phyloP scores from a whole-genome alignment of 1,140 invertebrate species.

The Tribolium castaneum region DNA sequence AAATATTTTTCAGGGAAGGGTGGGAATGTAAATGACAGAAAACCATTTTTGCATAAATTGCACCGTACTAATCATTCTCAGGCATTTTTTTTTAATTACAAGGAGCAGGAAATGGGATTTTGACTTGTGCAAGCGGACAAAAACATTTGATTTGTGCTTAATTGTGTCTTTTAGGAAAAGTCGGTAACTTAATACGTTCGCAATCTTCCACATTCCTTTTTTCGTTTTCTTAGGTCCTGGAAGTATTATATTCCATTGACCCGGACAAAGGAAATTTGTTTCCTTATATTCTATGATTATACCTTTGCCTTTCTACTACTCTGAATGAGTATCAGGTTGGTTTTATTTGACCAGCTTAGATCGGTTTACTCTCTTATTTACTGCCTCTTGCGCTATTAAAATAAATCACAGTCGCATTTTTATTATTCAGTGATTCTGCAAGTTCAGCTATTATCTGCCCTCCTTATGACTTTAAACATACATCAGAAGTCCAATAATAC shows the following conservation, averaged over 20 bases:
- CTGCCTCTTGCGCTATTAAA: background rate
- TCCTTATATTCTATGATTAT: background rate
- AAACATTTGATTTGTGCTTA: background rate
- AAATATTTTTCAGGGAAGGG: background rate
- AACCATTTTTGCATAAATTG: slow-evolving; percentile 16
- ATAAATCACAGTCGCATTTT: no score
- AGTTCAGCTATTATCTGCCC: no score
- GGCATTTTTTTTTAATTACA: background rate
- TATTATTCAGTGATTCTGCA: no score
- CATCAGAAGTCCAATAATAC: no score
- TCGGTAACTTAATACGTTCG: background rate
- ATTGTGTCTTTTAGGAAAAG: background rate
- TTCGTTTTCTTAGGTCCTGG: background rate
- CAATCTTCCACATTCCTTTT: background rate
- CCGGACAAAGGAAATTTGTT: background rate
- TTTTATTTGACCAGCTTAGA: background rate
- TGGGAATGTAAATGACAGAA: slow-evolving; percentile 20
- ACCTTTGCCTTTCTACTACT: background rate
- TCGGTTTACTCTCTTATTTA: background rate
- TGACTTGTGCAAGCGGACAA: background rate
- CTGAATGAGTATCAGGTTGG: background rate
- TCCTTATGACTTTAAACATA: no score
- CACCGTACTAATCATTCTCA: background rate
- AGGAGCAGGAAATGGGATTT: no score
- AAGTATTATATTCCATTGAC: background rate